phyloP scores from a whole-genome alignment of 2,113 vertebrate genomes.

The Caretta caretta region DNA sequence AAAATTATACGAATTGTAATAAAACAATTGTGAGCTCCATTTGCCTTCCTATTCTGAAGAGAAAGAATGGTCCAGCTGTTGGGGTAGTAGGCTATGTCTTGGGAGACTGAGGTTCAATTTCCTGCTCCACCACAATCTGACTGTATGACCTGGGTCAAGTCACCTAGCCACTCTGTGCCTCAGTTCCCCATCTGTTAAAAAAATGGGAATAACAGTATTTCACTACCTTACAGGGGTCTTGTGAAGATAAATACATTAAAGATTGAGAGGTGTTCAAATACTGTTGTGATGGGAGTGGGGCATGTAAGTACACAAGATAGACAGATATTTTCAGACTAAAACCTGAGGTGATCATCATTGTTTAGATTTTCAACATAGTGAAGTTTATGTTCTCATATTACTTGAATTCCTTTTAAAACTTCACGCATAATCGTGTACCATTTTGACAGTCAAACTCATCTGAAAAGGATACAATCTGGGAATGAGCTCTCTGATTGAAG shows the following conservation, averaged over 20 bases:
- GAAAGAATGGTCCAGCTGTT: too few relatives aligned
- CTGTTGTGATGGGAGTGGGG: neutral
- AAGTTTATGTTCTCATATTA: neutral
- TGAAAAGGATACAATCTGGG: slow-evolving; percentile 94
- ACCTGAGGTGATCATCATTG: neutral
- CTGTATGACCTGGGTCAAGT: too few relatives aligned
- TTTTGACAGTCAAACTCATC: neutral
- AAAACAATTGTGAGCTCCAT: neutral
- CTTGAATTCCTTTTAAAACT: neutral
- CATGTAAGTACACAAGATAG: too few relatives aligned
- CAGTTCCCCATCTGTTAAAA: too few relatives aligned
- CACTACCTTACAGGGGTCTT: too few relatives aligned
- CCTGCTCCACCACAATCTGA: too few relatives aligned
- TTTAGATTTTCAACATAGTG: neutral
- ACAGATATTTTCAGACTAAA: neutral
- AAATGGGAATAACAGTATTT: too few relatives aligned
- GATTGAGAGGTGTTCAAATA: neutral
- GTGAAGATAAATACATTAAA: neutral
- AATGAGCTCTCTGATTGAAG: slow-evolving; percentile 97
- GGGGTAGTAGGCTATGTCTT: too few relatives aligned
- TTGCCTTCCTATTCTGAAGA: neutral
- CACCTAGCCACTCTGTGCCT: too few relatives aligned
- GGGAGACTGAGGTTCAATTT: too few relatives aligned
- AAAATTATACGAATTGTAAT: too few relatives aligned
- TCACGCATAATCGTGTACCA: neutral